Conservation (phyloP, 1,140 invertebrate species). For the Dendrolimus kikuchii region DNA sequence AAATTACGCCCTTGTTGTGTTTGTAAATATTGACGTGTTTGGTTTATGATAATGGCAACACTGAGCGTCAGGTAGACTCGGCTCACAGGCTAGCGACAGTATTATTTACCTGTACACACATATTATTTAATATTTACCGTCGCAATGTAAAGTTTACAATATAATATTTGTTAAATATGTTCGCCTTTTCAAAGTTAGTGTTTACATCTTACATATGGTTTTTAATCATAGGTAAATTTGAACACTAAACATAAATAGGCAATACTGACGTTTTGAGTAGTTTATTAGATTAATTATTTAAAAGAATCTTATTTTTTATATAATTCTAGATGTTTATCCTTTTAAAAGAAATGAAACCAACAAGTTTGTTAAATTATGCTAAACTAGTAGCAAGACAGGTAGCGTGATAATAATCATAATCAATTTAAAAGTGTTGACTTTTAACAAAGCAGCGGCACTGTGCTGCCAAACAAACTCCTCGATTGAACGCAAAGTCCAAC, state of each 20-base stretch:
- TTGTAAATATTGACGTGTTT: constrained; percentile 69
- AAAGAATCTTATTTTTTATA: background rate
- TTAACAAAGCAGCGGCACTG: constrained; percentile 23
- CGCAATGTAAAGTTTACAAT: constrained; percentile 67
- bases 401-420: constrained; percentile 35
- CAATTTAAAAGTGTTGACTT: constrained; percentile 52
- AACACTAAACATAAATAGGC: constrained; percentile 40
- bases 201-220: constrained; percentile 55
- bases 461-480: constrained; percentile 56
- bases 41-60: constrained; percentile 71
- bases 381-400: constrained; percentile 9
- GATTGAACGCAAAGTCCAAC: constrained; percentile 64
- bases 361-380: background rate
- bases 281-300: constrained; percentile 1
- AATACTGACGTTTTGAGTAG: constrained; percentile 5
- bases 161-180: constrained; percentile 69
- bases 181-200: constrained; percentile 62
- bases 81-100: constrained; percentile 53
- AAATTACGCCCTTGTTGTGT: constrained; percentile 71
- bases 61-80: constrained; percentile 57
- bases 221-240: constrained; percentile 65
- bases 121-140: constrained; percentile 69
- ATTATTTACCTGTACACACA: constrained; percentile 66
- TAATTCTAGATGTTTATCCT: background rate
- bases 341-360: background rate